Evolutionary conservation across 2,888 invertebrate genomes (phyloP).

Genomic region (Odontocerum albicorne): DNA sequence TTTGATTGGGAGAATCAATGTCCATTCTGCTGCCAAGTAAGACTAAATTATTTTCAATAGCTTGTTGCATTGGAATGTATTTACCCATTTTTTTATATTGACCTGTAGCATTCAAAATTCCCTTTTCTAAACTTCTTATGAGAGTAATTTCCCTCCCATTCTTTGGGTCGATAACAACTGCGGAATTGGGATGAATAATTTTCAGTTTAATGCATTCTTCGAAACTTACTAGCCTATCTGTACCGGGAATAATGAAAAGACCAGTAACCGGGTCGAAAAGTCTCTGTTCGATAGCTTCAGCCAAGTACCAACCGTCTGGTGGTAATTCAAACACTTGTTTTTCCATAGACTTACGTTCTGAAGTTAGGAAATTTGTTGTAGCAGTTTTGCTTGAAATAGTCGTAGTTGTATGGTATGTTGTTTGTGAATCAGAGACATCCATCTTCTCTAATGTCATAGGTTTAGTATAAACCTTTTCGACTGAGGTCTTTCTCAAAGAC

Average conservation of each 20-base stretch:
- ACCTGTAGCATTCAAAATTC: constrained; percentile 76
- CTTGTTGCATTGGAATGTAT: constrained; percentile 71
- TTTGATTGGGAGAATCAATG: constrained; percentile 56
- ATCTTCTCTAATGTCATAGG: constrained; percentile 18
- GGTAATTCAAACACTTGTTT: constrained; percentile 79
- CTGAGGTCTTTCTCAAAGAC: not conserved
- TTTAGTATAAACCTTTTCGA: constrained; percentile 11
- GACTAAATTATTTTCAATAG: constrained; percentile 67
- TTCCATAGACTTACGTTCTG: constrained; percentile 59
- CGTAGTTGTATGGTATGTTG: constrained; percentile 41
- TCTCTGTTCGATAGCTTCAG: constrained; percentile 80
- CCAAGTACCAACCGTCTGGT: constrained; percentile 78
- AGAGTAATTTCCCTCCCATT: constrained; percentile 70
- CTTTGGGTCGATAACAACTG: constrained; percentile 76
- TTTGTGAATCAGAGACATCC: constrained; percentile 20
- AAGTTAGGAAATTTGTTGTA: constrained; percentile 48
- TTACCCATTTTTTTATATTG: constrained; percentile 65
- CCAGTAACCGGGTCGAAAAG: constrained; percentile 84
- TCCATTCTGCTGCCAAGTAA: constrained; percentile 59
- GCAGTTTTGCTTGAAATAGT: constrained; percentile 45
- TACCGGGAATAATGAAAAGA: constrained; percentile 82
- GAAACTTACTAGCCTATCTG: constrained; percentile 81
- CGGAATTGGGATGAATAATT: constrained; percentile 83
- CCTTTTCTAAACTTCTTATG: constrained; percentile 73
- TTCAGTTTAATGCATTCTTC: constrained; percentile 85